A percentile compares a stretch with the other conserved stretches of the same genome.
Conservation (phyloP, 2,113 vertebrate genomes). For the Gambusia holbrooki region DNA sequence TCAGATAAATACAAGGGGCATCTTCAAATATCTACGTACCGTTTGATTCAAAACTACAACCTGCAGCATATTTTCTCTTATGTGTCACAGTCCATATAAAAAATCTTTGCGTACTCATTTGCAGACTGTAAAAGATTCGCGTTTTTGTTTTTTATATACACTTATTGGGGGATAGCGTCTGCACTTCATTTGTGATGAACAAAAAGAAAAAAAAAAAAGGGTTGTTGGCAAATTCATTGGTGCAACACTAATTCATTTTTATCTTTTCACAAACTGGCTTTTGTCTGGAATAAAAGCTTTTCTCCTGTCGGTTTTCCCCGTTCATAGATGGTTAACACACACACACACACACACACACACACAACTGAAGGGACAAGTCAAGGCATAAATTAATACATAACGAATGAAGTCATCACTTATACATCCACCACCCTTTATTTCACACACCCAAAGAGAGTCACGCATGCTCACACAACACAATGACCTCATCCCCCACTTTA, state of each 20-base stretch:
- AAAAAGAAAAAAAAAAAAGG: too few species aligned
- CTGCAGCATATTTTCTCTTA: background rate
- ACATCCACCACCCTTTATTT: constrained; percentile 55
- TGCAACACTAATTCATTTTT: background rate
- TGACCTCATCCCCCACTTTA: constrained; percentile 75
- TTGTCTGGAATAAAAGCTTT: background rate
- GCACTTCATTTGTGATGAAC: background rate
- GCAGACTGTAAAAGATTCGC: background rate
- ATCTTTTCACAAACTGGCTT: background rate
- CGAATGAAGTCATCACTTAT: constrained; percentile 67
- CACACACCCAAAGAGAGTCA: constrained; percentile 57
- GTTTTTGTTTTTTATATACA: background rate
- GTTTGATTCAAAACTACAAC: too few species aligned
- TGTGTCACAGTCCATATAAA: background rate
- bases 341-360: constrained; percentile 9
- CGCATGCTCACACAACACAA: constrained; percentile 71
- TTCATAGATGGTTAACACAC: background rate
- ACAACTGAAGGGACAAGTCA: constrained; percentile 19
- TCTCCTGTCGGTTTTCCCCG: background rate
- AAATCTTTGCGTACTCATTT: background rate
- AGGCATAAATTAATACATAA: constrained; percentile 72
- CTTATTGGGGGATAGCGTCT: background rate
- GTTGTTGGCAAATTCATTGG: background rate
- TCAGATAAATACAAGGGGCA: background rate
- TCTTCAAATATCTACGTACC: background rate